Evolutionary conservation across 2,113 vertebrate genomes (phyloP), one percentile per base, ranked within the genome.

Genomic region (Nansenia antarctica): DNA sequence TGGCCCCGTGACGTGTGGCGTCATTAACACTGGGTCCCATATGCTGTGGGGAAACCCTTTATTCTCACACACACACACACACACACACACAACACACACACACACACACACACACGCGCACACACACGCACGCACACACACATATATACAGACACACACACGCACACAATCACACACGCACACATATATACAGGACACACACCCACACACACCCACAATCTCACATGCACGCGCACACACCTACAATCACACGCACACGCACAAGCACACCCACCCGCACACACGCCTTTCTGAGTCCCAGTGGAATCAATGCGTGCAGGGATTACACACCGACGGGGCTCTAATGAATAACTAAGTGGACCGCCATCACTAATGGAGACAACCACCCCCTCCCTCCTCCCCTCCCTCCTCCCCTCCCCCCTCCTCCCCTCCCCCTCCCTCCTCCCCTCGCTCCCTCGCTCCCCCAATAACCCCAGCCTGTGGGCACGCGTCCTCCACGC

Each of bases 1-100:
- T 20, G 92, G 90, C 55, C 78, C 79, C 76, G 93, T 94, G 94
- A 93, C 93, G 92, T 35, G 95, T 94, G 94, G 92, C 92, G 92
- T 98, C 94, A 98, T 97, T 97, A 97, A 92, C 90, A 93, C 93
- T 86, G 87, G 87, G 88, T 84, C 92, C 60, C 96, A 98, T 96
- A 97, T 97, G 96, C 89, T 94, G 90, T 80, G 86, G 72, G 72
- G 79, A 47, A 88, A 80, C 88, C 87, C 92, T 84, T 81, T 74
- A 66, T 73, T 65, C 20, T 7, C 37, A 69, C 76, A 8, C 59
- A 9, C 30, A 34, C 45, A 12, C 54, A n/a, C 30, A 18, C 18
- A 35, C 32, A 15, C 31, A 9, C 9, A 22, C 24, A 9, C 53
- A 26, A n/a, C 30, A 18, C 18, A 35, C 32, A 15, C 31, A 9